Evolutionary conservation across 2,888 invertebrate species (phyloP).

Genomic region (Fabriciana adippe): DNA sequence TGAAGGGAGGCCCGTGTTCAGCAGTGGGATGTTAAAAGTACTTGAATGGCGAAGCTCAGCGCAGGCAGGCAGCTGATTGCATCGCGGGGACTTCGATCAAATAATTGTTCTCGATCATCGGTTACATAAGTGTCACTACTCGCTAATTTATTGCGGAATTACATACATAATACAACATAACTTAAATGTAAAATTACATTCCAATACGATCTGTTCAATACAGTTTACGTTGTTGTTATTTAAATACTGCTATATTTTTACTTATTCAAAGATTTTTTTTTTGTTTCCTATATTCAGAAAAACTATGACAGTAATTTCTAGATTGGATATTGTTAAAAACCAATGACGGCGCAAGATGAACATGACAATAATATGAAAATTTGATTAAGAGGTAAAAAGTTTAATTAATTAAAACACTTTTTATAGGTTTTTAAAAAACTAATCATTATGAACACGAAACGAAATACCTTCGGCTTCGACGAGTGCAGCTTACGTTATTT

Average conservation of each 20-base stretch:
- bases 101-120: constrained; percentile 14
- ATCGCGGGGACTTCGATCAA: constrained; percentile 6
- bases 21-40: too few species aligned
- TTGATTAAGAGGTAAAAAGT: neutral
- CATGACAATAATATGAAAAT: neutral
- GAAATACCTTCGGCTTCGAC: too few species aligned
- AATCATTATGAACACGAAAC: neutral
- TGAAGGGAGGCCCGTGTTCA: too few species aligned
- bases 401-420: neutral
- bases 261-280: neutral
- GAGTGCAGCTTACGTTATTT: too few species aligned
- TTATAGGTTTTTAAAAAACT: neutral
- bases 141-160: neutral
- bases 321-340: too few species aligned
- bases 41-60: too few species aligned
- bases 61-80: too few species aligned
- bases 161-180: neutral
- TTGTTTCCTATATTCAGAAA: neutral
- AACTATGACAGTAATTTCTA: neutral
- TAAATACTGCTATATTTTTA: neutral
- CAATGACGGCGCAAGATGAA: neutral
- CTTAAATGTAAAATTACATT: constrained; percentile 16
- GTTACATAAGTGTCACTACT: constrained; percentile 9
- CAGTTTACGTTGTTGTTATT: too few species aligned
- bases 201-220: neutral